Evolutionary conservation across 1,140 invertebrate species (phyloP).

Genomic region (Euwallacea similis): DNA sequence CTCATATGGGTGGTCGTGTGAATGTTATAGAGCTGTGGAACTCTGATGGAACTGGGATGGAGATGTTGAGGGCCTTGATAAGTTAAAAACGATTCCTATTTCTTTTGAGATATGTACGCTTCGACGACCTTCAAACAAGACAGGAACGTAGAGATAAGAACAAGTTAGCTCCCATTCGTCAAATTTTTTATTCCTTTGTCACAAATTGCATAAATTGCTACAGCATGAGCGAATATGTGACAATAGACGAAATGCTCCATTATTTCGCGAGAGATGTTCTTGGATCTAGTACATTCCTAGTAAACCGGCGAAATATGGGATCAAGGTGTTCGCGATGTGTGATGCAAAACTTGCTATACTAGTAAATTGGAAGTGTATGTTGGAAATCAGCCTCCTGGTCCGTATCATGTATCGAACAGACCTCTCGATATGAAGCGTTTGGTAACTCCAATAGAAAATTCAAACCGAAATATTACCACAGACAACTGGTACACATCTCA

Average conservation of each 20-base stretch:
- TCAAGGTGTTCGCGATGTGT: conserved; percentile 49
- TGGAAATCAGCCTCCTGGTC: conserved; percentile 44
- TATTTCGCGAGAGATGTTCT: too few relatives aligned
- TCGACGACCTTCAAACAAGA: too few relatives aligned
- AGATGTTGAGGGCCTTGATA: conserved; percentile 55
- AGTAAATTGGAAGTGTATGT: too few relatives aligned
- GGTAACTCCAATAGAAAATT: conserved; percentile 39
- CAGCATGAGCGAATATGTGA: conserved; percentile 38
- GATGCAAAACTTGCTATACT: conserved; percentile 47
- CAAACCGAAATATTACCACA: conserved; percentile 45
- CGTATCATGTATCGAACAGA: conserved; percentile 38
- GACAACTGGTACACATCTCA: conserved; percentile 48
- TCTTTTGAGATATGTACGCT: conserved; percentile 55
- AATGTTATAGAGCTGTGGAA: too few relatives aligned
- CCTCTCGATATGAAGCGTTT: conserved; percentile 41
- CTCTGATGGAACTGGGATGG: conserved; percentile 54
- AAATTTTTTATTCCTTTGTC: conserved; percentile 39
- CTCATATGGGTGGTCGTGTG: too few relatives aligned
- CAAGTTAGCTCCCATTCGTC: conserved; percentile 29
- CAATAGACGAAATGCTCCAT: too few relatives aligned
- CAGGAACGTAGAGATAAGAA: conserved; percentile 44
- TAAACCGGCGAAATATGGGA: conserved; percentile 48
- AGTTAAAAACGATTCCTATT: conserved; percentile 56
- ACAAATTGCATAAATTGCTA: conserved; percentile 37
- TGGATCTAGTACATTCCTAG: too few relatives aligned